These are phyloP conservation scores for Copsychus sechellarum DNA, from an alignment of 2,113 vertebrate species.

Conservation along the genomic window DNA sequence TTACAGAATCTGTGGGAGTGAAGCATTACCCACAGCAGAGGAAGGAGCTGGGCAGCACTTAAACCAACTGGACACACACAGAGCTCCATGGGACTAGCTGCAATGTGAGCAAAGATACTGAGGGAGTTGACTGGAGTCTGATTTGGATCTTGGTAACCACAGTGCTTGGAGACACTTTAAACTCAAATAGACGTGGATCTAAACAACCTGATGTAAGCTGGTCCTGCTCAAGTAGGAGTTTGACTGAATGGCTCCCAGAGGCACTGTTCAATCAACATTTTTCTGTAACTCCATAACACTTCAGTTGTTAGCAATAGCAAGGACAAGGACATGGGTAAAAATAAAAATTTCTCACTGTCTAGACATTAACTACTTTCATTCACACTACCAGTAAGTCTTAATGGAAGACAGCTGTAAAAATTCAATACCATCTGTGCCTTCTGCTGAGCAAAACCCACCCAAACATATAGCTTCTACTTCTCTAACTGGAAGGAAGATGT, in stretches of 20 bases:
- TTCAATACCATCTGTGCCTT: neutral
- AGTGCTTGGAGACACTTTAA: neutral
- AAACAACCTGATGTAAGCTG: neutral
- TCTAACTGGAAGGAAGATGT: neutral
- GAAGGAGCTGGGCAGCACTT: neutral
- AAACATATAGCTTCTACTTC: neutral
- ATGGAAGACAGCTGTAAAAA: constrained; percentile 1
- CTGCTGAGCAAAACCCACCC: neutral
- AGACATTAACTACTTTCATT: neutral
- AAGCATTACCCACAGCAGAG: neutral
- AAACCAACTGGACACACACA: neutral
- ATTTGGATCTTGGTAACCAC: neutral
- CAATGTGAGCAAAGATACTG: neutral
- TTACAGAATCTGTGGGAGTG: neutral
- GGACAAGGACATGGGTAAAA: neutral
- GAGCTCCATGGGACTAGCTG: neutral
- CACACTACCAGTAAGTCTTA: neutral
- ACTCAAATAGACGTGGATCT: neutral
- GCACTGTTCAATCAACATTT: neutral
- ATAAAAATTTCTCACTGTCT: neutral
- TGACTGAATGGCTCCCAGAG: neutral
- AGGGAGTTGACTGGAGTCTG: neutral
- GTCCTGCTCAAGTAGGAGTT: neutral
- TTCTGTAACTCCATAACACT: neutral
- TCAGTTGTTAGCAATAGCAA: neutral